Evolutionary conservation across 2,888 invertebrate species (phyloP).

Genomic region (Idaea biselata): DNA sequence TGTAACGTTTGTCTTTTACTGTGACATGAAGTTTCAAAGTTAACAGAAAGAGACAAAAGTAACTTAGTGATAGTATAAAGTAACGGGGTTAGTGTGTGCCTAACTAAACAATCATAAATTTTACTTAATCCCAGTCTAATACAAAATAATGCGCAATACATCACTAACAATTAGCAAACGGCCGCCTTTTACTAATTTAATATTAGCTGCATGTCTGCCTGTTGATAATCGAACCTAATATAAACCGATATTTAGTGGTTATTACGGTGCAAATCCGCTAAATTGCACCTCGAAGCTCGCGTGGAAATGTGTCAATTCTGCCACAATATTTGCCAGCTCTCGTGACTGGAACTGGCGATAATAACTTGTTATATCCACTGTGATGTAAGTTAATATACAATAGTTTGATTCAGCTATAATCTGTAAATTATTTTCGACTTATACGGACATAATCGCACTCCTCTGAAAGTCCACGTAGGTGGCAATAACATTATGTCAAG

Average conservation of each 20-base stretch:
- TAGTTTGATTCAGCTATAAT: slow-evolving; percentile 33
- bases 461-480: slow-evolving; percentile 40
- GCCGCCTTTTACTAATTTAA: too few relatives aligned
- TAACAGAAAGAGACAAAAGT: too few relatives aligned
- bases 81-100: too few relatives aligned
- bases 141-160: too few relatives aligned
- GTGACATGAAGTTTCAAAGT: too few relatives aligned
- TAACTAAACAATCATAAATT: too few relatives aligned
- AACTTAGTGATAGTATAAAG: too few relatives aligned
- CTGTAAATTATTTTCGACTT: slow-evolving; percentile 56
- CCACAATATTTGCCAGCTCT: slow-evolving; percentile 34
- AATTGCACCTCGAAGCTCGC: slow-evolving; percentile 22
- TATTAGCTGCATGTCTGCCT: too few relatives aligned
- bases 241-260: background rate
- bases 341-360: slow-evolving; percentile 44
- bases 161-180: too few relatives aligned
- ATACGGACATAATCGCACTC: slow-evolving; percentile 55
- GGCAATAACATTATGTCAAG: slow-evolving; percentile 39
- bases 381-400: slow-evolving; percentile 51
- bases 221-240: too few relatives aligned
- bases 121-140: too few relatives aligned
- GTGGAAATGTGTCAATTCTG: slow-evolving; percentile 41
- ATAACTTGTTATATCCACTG: slow-evolving; percentile 26
- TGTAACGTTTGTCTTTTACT: too few relatives aligned
- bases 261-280: slow-evolving; percentile 11